phyloP scores from a whole-genome alignment of 2,797 vertebrate genomes.

The Erithacus rubecula region DNA sequence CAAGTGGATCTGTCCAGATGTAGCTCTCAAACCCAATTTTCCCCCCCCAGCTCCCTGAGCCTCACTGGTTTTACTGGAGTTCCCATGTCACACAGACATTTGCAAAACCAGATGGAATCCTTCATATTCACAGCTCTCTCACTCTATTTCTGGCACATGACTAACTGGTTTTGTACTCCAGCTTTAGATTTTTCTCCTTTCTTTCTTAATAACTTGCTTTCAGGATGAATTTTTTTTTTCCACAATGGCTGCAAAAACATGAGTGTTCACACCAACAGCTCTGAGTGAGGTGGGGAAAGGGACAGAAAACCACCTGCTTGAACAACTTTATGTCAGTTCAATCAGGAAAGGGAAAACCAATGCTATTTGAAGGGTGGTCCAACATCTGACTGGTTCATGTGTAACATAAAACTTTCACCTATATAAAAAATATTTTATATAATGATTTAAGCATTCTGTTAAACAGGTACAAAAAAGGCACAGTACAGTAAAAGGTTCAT shows the following conservation, averaged over 20 bases:
- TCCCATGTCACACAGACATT: not conserved
- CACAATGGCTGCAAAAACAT: slow-evolving; percentile 22
- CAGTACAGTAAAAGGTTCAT: slow-evolving; percentile 33
- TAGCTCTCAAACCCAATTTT: not conserved
- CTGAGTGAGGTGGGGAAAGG: not conserved
- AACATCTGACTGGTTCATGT: not conserved
- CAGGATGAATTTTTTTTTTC: not conserved
- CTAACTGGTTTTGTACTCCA: not conserved
- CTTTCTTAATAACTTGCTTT: not conserved
- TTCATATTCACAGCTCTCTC: not conserved
- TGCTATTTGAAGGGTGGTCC: slow-evolving; percentile 42
- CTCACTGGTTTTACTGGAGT: not conserved
- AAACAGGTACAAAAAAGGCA: slow-evolving; percentile 44
- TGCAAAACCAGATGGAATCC: slow-evolving; percentile 13
- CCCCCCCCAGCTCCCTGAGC: not conserved
- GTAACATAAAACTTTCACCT: slow-evolving; percentile 38
- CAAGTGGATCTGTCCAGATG: not conserved
- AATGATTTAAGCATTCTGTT: slow-evolving; percentile 63
- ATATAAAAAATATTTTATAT: slow-evolving; percentile 53
- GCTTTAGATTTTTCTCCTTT: not conserved
- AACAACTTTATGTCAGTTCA: slow-evolving; percentile 9
- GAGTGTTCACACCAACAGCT: not conserved
- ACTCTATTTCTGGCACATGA: not conserved
- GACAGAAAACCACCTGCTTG: slow-evolving; percentile 37
- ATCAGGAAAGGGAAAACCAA: slow-evolving; percentile 23